Evolutionary conservation across 1,140 invertebrate species (phyloP).

Genomic region (Lanistes nyassanus): DNA sequence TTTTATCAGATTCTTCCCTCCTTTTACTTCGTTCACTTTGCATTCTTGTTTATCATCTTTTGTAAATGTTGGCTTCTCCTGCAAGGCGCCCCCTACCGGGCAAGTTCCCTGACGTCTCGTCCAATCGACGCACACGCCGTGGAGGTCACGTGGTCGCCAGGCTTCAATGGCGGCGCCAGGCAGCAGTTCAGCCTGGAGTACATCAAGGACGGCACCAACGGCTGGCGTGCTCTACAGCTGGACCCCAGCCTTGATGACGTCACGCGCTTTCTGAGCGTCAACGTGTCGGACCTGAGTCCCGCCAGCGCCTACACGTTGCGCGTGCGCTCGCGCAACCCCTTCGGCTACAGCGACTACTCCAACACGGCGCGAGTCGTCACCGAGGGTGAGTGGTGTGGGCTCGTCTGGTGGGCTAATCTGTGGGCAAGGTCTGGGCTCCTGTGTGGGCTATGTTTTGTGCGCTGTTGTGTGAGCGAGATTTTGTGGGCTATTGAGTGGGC

Average conservation of each 20-base stretch:
- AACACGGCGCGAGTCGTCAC: conserved; percentile 2
- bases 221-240: conserved; percentile 15
- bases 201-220: conserved; percentile 14
- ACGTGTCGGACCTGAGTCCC: conserved; percentile 23
- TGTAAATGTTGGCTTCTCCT: neutral
- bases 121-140: conserved; percentile 12
- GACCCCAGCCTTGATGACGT: conserved; percentile 16
- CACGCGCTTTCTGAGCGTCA: neutral
- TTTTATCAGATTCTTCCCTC: no score
- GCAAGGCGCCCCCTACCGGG: conserved; percentile 14
- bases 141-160: conserved; percentile 24
- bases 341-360: conserved; percentile 26
- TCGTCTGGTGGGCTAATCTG: no score
- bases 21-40: neutral
- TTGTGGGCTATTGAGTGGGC: no score
- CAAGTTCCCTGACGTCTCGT: conserved; percentile 12
- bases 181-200: conserved; percentile 30
- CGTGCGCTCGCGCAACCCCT: conserved; percentile 2
- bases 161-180: conserved; percentile 24
- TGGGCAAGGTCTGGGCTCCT: no score
- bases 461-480: no score
- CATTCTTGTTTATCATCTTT: neutral
- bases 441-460: no score
- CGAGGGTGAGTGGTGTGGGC: conserved; percentile 3
- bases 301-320: conserved; percentile 22